Percentiles rank a stretch among this genome's conserved stretches.
Conservation (phyloP, 1,140 invertebrate genomes). For the Elymnias hypermnestra region DNA sequence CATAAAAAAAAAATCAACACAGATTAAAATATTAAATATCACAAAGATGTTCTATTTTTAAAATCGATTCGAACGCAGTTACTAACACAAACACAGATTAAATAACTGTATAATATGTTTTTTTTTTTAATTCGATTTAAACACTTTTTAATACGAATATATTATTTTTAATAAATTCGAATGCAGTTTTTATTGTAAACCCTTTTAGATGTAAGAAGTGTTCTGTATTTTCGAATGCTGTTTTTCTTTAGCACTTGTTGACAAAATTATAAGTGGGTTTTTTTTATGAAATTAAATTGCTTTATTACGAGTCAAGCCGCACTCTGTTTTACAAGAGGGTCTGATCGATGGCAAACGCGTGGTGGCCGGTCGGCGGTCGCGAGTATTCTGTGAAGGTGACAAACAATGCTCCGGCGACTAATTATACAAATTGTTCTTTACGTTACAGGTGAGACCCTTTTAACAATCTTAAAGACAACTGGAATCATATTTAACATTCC, state of each 20-base stretch:
- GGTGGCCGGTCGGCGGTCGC: slow-evolving; percentile 44
- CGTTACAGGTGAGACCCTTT: slow-evolving; percentile 46
- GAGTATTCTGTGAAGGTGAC: slow-evolving; percentile 51
- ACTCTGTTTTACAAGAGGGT: slow-evolving; percentile 8
- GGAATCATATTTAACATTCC: not conserved
- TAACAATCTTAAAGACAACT: slow-evolving; percentile 5
- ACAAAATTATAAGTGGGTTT: too few relatives aligned
- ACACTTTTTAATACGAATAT: too few relatives aligned
- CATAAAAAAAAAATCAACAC: not conserved
- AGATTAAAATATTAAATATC: not conserved
- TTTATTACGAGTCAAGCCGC: slow-evolving; percentile 8
- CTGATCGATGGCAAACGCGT: slow-evolving; percentile 40
- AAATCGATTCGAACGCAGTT: not conserved
- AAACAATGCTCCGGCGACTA: slow-evolving; percentile 57
- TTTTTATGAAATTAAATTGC: too few relatives aligned
- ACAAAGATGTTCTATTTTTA: not conserved
- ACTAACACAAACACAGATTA: too few relatives aligned
- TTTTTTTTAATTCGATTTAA: too few relatives aligned
- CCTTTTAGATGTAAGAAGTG: too few relatives aligned
- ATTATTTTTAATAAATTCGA: too few relatives aligned
- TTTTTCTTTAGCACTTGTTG: too few relatives aligned
- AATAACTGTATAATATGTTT: too few relatives aligned
- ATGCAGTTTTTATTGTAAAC: too few relatives aligned
- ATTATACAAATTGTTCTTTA: slow-evolving; percentile 46
- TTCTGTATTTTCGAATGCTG: too few relatives aligned